phyloP scores from a whole-genome alignment of 2,113 vertebrate species.

The Bungarus multicinctus region DNA sequence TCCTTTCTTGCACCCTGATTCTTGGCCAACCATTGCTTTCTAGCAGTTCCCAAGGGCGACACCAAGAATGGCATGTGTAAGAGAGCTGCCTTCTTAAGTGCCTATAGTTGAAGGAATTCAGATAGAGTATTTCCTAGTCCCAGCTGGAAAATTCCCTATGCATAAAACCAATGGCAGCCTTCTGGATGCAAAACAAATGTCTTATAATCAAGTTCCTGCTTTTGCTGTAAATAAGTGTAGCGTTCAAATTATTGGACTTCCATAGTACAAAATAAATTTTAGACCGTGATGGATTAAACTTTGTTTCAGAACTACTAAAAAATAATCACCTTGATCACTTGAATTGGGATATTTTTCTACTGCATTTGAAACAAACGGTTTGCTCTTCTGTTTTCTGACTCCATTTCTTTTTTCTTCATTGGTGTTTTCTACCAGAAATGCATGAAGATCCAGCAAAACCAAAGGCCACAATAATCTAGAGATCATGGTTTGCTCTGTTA shows the following conservation, averaged over 20 bases:
- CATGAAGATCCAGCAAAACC: constrained; percentile 68
- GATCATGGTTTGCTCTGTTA: constrained; percentile 65
- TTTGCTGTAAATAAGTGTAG: neutral
- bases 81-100: neutral
- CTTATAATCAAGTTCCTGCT: neutral
- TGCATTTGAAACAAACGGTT: constrained; percentile 62
- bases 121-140: no score
- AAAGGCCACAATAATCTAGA: constrained; percentile 66
- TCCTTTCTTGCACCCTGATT: neutral
- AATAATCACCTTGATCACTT: constrained; percentile 73
- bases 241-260: neutral
- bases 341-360: constrained; percentile 61
- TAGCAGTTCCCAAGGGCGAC: neutral
- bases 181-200: neutral
- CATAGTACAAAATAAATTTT: constrained; percentile 19
- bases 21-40: neutral
- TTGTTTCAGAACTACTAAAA: neutral
- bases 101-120: neutral
- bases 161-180: neutral
- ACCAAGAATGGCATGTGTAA: neutral
- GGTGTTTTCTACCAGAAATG: constrained; percentile 71
- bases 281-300: neutral
- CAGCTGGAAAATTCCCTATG: neutral
- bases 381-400: constrained; percentile 64
- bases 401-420: constrained; percentile 66